Evolutionary conservation across 2,888 invertebrate genomes (phyloP), one percentile per base, ranked within the genome.

Genomic region (Spatulosminthurus flaviceps): DNA sequence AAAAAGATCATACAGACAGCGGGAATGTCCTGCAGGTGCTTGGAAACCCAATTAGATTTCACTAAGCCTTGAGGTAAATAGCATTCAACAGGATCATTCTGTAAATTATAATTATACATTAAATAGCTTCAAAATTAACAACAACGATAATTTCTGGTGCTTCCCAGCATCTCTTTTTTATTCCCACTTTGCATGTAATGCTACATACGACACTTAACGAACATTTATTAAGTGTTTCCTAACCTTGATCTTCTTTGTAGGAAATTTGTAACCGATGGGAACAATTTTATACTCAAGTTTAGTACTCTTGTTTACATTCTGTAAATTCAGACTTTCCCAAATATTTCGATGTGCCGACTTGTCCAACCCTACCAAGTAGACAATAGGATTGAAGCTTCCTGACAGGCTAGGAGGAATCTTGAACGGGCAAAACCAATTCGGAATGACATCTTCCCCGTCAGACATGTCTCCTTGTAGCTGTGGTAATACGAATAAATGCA

Each of bases 1-100:
- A 95, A 95, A 88, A 98, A 99, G 81, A 97, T 91, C 1, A 97
- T 96, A 29, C 96, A 93, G 0, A 98, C 93, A 0, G 98, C 93
- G 11, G 99, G 98, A 82, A 98, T 91, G 79, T 94, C 91, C 84
- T 93, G 92, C 51, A 96, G 90, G 87, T 98, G 96, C 88, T 99
- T 99, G 74, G 92, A 91, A 90, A 98, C 93, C 98, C 98, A 99
- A 87, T 95, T 95, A 66, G 93, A 92, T 87, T 98, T 97, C 9
- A 98, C 88, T 83, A 98, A 94, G 16, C 98, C 98, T 88, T 94
- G 95, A 0, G 96, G 96, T 85, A 95, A 93, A 88, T 97, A 97
- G 94, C 95, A 96, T 87, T 97, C 97, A 88, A 81, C 70, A 43
- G 72, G 77, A 16, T 83, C 82, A 70, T 60, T 78, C 67, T 82